Percentiles rank a stretch among this genome's conserved stretches.
Evolutionary conservation across 2,113 vertebrate species (phyloP).

Genomic region (Oreotrochilus melanogaster): DNA sequence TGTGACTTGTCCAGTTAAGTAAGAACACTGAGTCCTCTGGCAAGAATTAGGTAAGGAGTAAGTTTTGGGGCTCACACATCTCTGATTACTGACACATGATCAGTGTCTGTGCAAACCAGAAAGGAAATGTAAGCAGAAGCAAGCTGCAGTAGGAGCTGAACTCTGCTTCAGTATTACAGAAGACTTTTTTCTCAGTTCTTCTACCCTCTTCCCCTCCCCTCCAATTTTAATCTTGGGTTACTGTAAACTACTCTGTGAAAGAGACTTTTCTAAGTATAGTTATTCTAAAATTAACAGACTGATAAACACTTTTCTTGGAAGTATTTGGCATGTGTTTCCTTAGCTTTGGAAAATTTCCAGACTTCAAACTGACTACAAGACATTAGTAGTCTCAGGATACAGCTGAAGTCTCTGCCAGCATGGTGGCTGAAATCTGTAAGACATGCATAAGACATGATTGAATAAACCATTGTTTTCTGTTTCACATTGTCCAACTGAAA

Average conservation of each 20-base stretch:
- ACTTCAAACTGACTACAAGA: not conserved
- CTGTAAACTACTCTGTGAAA: not conserved
- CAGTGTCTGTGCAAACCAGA: not conserved
- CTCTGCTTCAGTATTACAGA: not conserved
- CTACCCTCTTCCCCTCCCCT: not conserved
- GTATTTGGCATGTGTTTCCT: not conserved
- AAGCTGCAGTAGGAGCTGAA: not conserved
- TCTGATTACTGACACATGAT: not conserved
- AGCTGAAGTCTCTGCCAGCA: not conserved
- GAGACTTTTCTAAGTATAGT: not conserved
- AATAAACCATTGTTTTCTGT: too few relatives aligned
- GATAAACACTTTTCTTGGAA: not conserved
- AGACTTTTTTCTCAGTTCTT: not conserved
- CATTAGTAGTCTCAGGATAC: not conserved
- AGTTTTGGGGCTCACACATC: not conserved
- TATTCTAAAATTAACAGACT: not conserved
- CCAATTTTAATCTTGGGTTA: not conserved
- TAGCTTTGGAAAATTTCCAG: not conserved
- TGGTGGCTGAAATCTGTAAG: not conserved
- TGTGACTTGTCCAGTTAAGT: not conserved
- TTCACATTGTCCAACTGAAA: too few relatives aligned
- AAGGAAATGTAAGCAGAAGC: not conserved
- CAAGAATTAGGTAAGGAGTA: not conserved
- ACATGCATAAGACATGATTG: not conserved
- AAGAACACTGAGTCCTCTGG: not conserved